These are phyloP conservation scores for Argya squamiceps DNA, from an alignment of 2,797 vertebrate species.

Conservation along the genomic window DNA sequence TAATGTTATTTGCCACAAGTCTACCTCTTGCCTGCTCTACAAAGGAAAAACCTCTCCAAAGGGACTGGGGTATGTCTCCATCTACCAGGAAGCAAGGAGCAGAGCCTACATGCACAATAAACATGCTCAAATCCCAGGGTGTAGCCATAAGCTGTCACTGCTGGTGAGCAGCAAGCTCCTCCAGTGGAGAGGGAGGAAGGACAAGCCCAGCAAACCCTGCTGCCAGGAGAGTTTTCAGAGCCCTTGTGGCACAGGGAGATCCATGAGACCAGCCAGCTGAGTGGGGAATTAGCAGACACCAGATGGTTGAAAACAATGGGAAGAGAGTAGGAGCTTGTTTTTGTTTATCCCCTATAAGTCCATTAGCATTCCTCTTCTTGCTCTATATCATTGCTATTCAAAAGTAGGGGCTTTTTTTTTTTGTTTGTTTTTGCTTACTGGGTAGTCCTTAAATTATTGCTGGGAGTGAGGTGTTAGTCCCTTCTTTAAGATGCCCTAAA, in stretches of 20 bases:
- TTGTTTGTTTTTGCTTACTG: neutral
- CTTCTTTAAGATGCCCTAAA: neutral
- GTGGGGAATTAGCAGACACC: neutral
- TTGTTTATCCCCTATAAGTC: neutral
- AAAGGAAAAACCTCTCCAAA: conserved; percentile 36
- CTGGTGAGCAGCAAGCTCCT: neutral
- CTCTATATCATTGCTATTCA: neutral
- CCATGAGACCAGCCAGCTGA: neutral
- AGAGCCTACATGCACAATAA: neutral
- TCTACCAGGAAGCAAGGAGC: neutral
- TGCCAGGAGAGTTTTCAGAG: neutral
- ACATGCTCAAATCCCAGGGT: neutral
- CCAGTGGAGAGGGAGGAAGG: neutral
- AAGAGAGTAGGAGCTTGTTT: neutral
- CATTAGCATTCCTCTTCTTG: neutral
- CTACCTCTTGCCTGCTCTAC: conserved; percentile 60
- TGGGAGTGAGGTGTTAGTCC: neutral
- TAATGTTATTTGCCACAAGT: conserved; percentile 72
- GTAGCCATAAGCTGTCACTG: fast-evolving
- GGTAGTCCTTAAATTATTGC: neutral
- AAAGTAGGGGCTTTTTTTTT: neutral
- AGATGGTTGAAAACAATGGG: neutral
- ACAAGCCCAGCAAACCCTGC: fast-evolving
- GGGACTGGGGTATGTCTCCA: conserved; percentile 13
- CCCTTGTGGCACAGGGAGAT: neutral